A percentile compares a stretch with the other conserved stretches of the same genome.
phyloP scores from a whole-genome alignment of 2,113 vertebrate species.

The Platichthys flesus region DNA sequence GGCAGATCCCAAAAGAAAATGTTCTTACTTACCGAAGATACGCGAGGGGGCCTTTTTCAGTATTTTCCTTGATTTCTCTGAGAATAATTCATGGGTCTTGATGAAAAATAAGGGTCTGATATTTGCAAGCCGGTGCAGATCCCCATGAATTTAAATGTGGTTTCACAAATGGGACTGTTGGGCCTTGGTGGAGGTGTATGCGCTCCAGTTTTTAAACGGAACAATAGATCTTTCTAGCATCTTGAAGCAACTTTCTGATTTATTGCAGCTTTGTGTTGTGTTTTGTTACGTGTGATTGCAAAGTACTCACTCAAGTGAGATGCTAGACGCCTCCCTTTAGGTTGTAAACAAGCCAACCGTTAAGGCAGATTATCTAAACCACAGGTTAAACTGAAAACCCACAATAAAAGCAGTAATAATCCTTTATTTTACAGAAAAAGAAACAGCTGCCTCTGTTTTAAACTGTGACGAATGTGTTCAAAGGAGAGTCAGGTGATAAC shows the following conservation, averaged over 20 bases:
- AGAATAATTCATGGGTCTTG: neutral
- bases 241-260: conserved; percentile 1
- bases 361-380: conserved; percentile 1
- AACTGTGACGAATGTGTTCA: neutral
- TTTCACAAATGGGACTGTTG: too few relatives aligned
- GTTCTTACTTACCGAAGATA: too few relatives aligned
- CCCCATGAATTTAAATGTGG: too few relatives aligned
- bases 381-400: neutral
- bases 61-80: neutral
- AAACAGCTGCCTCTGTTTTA: neutral
- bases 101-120: too few relatives aligned
- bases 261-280: neutral
- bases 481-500: neutral
- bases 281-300: neutral
- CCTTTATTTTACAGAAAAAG: neutral
- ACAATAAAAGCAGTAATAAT: conserved; percentile 7
- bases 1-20: too few relatives aligned
- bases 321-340: neutral
- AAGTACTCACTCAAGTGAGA: neutral
- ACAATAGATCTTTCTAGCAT: neutral
- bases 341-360: neutral
- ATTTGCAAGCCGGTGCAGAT: too few relatives aligned
- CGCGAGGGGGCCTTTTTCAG: neutral
- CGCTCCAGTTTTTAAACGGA: neutral
- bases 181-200: too few relatives aligned